A percentile compares a stretch with the other conserved stretches of the same genome.
These are phyloP conservation scores for Troides aeacus DNA, from an alignment of 2,888 invertebrate genomes.

Conservation along the genomic window DNA sequence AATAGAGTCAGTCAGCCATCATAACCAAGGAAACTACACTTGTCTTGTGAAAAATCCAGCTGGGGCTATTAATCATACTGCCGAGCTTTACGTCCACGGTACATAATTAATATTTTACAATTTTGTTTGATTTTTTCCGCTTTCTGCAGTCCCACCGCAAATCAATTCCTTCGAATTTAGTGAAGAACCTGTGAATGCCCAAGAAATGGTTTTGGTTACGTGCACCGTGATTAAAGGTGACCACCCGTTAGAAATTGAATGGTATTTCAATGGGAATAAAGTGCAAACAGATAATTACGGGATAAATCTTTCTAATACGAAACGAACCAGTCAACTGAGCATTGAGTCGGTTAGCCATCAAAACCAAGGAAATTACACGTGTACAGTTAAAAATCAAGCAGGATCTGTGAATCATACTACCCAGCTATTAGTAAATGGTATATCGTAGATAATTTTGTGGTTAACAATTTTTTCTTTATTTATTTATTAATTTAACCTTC, in stretches of 20 bases:
- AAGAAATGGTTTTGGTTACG: conserved; percentile 79
- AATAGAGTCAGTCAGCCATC: conserved; percentile 84
- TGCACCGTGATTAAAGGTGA: conserved; percentile 83
- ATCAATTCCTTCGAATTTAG: conserved; percentile 87
- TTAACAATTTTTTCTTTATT: conserved; percentile 32
- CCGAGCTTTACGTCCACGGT: conserved; percentile 88
- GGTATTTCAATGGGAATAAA: conserved; percentile 85
- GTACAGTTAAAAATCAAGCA: conserved; percentile 82
- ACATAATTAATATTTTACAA: conserved; percentile 33
- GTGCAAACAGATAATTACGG: conserved; percentile 77
- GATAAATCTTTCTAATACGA: conserved; percentile 59
- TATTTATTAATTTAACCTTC: conserved; percentile 39
- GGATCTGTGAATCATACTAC: conserved; percentile 81
- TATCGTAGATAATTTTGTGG: conserved; percentile 39
- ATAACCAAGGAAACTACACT: conserved; percentile 87
- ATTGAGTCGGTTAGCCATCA: conserved; percentile 84
- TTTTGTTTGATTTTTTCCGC: conserved; percentile 36
- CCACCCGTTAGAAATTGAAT: conserved; percentile 85
- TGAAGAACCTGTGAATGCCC: conserved; percentile 85
- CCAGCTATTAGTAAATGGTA: conserved; percentile 84
- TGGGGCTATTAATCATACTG: conserved; percentile 84
- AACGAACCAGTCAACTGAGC: conserved; percentile 83
- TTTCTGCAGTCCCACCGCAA: conserved; percentile 82
- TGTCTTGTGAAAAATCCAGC: conserved; percentile 87
- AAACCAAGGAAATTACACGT: conserved; percentile 84